These are phyloP conservation scores for Colinus virginianus DNA, from an alignment of 2,113 vertebrate species.

Conservation along the genomic window DNA sequence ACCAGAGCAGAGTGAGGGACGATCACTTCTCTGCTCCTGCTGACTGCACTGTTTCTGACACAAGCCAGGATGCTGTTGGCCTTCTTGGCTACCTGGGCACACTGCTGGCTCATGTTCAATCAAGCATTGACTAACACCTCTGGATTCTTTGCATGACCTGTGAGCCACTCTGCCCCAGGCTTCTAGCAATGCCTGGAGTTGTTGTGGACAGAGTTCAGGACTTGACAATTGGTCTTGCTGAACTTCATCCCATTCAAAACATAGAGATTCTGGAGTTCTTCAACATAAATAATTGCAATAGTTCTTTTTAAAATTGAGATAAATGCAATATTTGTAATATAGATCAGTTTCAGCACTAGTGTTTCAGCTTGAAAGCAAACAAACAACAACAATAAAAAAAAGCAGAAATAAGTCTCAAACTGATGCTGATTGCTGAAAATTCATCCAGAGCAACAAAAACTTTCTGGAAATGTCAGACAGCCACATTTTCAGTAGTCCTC, in stretches of 20 bases:
- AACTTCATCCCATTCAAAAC: not conserved
- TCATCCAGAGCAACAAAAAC: not conserved
- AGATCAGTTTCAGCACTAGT: not conserved
- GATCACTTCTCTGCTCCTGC: too few species aligned
- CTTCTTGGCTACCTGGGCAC: too few species aligned
- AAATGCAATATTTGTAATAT: not conserved
- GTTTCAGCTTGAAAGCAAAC: not conserved
- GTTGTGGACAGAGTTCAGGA: too few species aligned
- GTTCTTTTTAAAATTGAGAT: not conserved
- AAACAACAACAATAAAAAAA: not conserved
- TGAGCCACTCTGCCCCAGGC: too few species aligned
- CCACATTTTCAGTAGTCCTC: not conserved
- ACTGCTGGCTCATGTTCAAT: too few species aligned
- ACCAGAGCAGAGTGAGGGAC: too few species aligned
- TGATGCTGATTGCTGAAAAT: not conserved
- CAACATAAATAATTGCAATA: not conserved
- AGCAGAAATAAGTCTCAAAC: not conserved
- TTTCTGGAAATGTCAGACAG: not conserved
- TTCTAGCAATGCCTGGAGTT: too few species aligned
- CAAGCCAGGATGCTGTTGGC: too few species aligned
- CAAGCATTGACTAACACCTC: too few species aligned
- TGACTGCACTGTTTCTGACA: too few species aligned
- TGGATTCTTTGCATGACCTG: too few species aligned
- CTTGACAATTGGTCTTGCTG: too few species aligned
- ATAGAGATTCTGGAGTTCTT: not conserved